Base-by-base conservation (phyloP, 2,888 invertebrate genomes). In the Harmothoe impar region DNA sequence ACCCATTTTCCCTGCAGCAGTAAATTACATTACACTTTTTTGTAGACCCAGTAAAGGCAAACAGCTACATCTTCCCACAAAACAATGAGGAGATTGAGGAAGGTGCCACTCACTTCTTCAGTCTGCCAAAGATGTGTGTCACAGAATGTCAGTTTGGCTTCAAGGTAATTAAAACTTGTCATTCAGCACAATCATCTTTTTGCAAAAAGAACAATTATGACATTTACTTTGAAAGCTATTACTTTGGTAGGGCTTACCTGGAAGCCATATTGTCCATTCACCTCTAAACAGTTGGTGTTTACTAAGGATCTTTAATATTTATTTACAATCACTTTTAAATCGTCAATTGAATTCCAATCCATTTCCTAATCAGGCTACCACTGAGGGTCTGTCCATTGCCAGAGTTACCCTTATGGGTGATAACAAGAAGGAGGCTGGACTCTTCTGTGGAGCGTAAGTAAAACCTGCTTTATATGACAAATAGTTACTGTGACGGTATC, bases 361-460 rank as follows among this genome's bases (percentile, higher is more conserved):
- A 52, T n/a, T n/a, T n/a, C 3, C 15, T 20, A n/a, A n/a, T 77
- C 25, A 81, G 81, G 81, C 35, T 35, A 25, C 81, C 17, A 7
- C 81, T 17, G 43, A 81, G 25, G 81, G 81, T 20, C 0, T 5
- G 5, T 81, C 81, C 43, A 81, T 33, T 81, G 81, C 81, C 33
- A 35, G n/a, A 1, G 43, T 43, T 12, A 81, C 81, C 17, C 33
- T 81, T 20, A 17, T 81, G 20, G 81, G 81, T 3, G 23, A 81
- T 1, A n/a, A 81, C n/a, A 35, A 33, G 35, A 81, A 33, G 20
- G 81, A 81, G 43, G 81, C 81, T 20, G 81, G 81, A 81, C 81
- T 81, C n/a, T 20, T 17, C 81, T 81, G 81, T 81, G 81, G 35
- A 81, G 81, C 35, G 81, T 81, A 77, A 20, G 77, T 77, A n/a